phyloP scores from a whole-genome alignment of 2,797 vertebrate genomes.

The Manis javanica region DNA sequence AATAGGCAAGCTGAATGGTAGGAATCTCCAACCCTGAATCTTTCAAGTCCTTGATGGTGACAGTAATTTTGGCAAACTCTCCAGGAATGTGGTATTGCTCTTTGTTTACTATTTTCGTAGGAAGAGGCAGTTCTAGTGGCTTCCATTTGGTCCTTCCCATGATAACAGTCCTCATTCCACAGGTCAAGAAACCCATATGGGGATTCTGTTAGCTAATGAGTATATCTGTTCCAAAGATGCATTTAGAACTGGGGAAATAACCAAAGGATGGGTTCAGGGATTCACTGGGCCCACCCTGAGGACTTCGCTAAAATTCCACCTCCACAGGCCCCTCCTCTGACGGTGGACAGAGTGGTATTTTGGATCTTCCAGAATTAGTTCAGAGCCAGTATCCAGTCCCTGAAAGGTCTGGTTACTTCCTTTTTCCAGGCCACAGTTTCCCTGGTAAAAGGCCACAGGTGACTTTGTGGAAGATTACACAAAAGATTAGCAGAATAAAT shows the following conservation, averaged over 20 bases:
- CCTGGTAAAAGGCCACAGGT: background rate
- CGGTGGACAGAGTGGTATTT: background rate
- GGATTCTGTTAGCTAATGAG: background rate
- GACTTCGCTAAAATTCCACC: background rate
- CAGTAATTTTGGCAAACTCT: background rate
- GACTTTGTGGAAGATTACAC: background rate
- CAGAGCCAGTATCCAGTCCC: background rate
- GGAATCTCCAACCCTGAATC: background rate
- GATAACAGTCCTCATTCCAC: background rate
- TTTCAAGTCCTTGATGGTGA: background rate
- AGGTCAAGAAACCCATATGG: background rate
- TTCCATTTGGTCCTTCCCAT: background rate
- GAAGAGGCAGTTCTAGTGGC: background rate
- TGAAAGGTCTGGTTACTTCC: background rate
- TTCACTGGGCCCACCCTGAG: background rate
- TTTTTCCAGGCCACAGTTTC: background rate
- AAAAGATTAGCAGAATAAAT: background rate
- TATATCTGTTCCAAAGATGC: background rate
- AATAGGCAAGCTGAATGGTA: background rate
- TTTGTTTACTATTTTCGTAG: background rate
- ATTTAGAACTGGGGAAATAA: background rate
- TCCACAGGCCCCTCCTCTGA: background rate
- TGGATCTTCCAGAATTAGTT: background rate
- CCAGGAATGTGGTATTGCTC: background rate
- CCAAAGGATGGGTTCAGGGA: background rate